Evolutionary conservation across 2,888 invertebrate species (phyloP).

Genomic region (Chelonus formosanus): DNA sequence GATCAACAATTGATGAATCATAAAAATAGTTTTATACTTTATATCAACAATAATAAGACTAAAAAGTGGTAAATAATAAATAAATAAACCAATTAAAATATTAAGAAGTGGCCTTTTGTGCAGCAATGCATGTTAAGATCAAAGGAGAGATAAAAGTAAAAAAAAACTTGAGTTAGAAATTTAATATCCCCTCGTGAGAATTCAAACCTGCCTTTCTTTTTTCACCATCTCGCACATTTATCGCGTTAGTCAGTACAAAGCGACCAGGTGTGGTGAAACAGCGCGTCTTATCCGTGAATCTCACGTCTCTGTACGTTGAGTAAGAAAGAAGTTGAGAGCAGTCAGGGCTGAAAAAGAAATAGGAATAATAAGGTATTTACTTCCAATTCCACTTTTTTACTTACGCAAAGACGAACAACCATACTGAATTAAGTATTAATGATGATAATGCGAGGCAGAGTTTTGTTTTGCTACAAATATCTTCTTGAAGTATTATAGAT

Average conservation of each 20-base stretch:
- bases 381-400: constrained; percentile 7
- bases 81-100: constrained; percentile 6
- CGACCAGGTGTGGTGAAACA: constrained; percentile 44
- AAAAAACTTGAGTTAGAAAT: constrained; percentile 31
- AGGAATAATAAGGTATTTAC: constrained; percentile 24
- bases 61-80: too few species aligned
- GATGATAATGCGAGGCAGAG: constrained; percentile 8
- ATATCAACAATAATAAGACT: not conserved
- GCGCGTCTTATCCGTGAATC: constrained; percentile 44
- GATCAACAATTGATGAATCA: constrained; percentile 20
- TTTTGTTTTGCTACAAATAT: constrained; percentile 6
- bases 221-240: constrained; percentile 41
- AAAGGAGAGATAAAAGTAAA: constrained; percentile 4
- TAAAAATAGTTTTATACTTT: not conserved
- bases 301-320: constrained; percentile 31
- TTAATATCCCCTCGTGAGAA: constrained; percentile 39
- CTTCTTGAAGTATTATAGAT: not conserved
- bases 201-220: constrained; percentile 31
- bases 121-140: not conserved
- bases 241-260: constrained; percentile 33
- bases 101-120: constrained; percentile 10
- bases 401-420: too few species aligned
- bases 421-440: not conserved
- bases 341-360: constrained; percentile 22
- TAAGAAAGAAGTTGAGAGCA: constrained; percentile 29